A percentile compares a stretch with the other conserved stretches of the same genome.
Conservation (phyloP, 2,113 vertebrate species). For the Pheucticus melanocephalus region DNA sequence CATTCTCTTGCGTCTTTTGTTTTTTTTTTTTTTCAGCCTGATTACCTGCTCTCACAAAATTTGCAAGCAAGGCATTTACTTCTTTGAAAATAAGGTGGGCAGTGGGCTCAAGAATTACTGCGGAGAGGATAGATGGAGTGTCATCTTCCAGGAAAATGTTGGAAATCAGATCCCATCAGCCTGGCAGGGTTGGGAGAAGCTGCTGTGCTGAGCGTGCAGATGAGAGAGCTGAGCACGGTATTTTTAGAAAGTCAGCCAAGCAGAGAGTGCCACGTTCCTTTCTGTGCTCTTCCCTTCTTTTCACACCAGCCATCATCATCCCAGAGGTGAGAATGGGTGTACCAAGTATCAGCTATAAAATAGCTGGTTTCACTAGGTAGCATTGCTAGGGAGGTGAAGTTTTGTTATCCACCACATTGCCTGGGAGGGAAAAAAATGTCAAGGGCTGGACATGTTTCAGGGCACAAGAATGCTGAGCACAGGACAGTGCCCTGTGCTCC, state of each 20-base stretch:
- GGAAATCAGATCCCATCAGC: not conserved
- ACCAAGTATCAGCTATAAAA: not conserved
- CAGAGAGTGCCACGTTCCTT: not conserved
- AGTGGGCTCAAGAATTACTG: not conserved
- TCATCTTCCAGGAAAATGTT: not conserved
- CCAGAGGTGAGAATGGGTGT: not conserved
- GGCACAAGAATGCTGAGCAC: not conserved
- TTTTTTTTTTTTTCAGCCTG: not conserved
- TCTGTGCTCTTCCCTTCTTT: not conserved
- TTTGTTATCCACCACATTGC: not conserved
- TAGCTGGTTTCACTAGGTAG: not conserved
- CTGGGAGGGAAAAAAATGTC: not conserved
- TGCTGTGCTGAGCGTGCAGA: rapidly evolving
- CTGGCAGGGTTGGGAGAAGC: not conserved
- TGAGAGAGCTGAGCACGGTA: not conserved
- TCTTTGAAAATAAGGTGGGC: not conserved
- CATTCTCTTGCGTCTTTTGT: not conserved
- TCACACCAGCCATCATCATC: not conserved
- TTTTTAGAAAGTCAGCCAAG: not conserved
- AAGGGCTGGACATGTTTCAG: not conserved
- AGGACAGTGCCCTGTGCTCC: not conserved
- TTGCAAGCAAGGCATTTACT: not conserved
- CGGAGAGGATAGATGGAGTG: not conserved
- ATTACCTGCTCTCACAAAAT: not conserved
- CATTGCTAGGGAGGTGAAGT: rapidly evolving